These are phyloP conservation scores for Ecdyonurus torrentis DNA, from an alignment of 2,888 invertebrate genomes.

Conservation along the genomic window DNA sequence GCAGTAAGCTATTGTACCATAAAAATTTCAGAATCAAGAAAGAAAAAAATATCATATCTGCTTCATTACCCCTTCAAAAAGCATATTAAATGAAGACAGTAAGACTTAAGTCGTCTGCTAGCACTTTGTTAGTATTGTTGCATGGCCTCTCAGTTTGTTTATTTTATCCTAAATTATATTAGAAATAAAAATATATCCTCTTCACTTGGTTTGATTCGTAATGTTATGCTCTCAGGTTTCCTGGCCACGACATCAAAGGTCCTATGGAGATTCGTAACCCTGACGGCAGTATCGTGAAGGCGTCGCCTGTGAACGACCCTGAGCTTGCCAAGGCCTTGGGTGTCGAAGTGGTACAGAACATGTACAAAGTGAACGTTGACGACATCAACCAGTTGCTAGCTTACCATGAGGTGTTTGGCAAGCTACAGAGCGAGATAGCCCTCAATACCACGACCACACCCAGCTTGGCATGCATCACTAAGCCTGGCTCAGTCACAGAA, in stretches of 20 bases:
- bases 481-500: slow-evolving; percentile 23
- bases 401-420: slow-evolving; percentile 72
- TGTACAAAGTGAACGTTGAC: slow-evolving; percentile 65
- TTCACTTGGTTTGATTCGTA: too few species aligned
- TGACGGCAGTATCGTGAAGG: slow-evolving; percentile 56
- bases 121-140: too few species aligned
- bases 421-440: slow-evolving; percentile 36
- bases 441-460: slow-evolving; percentile 5
- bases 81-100: too few species aligned
- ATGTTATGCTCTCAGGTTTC: too few species aligned
- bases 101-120: too few species aligned
- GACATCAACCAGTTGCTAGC: slow-evolving; percentile 69
- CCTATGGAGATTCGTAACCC: slow-evolving; percentile 41
- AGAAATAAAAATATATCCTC: too few species aligned
- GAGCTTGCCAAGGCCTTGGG: slow-evolving; percentile 41
- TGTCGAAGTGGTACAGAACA: slow-evolving; percentile 60
- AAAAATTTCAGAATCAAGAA: too few species aligned
- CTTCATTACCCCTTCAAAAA: too few species aligned
- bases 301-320: slow-evolving; percentile 37
- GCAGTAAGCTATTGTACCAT: too few species aligned
- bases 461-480: slow-evolving; percentile 9
- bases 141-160: too few species aligned
- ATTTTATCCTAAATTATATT: too few species aligned
- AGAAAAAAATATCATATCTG: too few species aligned
- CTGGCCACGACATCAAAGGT: slow-evolving; percentile 30